A percentile compares a stretch with the other conserved stretches of the same genome.
Conservation (phyloP, 2,797 vertebrate genomes). For the Aphelocoma californica region DNA sequence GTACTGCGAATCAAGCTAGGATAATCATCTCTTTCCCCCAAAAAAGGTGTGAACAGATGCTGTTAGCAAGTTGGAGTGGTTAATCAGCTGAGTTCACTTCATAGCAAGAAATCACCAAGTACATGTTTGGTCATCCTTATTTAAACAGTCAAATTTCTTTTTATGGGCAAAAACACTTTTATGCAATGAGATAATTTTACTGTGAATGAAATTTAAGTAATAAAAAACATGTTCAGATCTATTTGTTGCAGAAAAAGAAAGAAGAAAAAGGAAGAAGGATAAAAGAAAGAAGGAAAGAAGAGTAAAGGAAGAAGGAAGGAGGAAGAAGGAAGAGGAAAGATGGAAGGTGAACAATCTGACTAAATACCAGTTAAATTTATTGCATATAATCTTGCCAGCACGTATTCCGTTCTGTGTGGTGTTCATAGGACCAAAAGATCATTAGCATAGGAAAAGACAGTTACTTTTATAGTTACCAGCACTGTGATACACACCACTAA, state of each 20-base stretch:
- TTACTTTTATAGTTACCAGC: not conserved
- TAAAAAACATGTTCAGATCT: not conserved
- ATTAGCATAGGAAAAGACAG: not conserved
- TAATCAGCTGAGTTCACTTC: not conserved
- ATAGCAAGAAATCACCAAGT: not conserved
- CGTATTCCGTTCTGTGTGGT: not conserved
- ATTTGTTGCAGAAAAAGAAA: not conserved
- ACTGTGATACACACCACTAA: not conserved
- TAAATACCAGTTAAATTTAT: not conserved
- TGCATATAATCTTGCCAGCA: accelerated
- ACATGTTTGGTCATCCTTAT: not conserved
- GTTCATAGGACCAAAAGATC: not conserved
- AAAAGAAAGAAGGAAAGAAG: not conserved
- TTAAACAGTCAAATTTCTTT: not conserved
- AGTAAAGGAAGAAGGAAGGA: not conserved
- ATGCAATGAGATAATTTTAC: not conserved
- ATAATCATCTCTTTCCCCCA: not conserved
- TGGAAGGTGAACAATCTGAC: not conserved
- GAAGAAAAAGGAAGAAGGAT: no score
- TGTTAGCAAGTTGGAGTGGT: not conserved
- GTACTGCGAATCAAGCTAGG: not conserved
- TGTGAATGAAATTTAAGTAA: not conserved
- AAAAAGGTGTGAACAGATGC: not conserved
- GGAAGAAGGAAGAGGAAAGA: not conserved
- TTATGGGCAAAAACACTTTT: not conserved